phyloP scores from a whole-genome alignment of 1,140 invertebrate species.

The Cryptotermes secundus region DNA sequence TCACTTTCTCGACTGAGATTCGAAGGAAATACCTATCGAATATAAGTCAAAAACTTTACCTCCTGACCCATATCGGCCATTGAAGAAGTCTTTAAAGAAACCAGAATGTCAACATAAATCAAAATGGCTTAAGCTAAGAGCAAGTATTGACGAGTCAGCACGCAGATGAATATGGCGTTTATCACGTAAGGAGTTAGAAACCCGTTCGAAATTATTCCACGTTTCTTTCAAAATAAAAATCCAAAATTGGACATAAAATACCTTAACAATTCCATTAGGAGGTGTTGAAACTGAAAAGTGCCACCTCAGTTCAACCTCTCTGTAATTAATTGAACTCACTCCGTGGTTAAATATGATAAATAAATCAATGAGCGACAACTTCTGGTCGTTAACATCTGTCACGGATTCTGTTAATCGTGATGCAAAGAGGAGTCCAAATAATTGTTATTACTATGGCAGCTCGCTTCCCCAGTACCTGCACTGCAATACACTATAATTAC shows the following conservation, averaged over 20 bases:
- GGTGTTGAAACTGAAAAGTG: background rate
- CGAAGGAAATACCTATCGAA: too few relatives aligned
- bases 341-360: background rate
- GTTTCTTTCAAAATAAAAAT: too few relatives aligned
- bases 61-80: too few relatives aligned
- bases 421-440: background rate
- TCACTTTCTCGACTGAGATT: too few relatives aligned
- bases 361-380: conserved; percentile 5
- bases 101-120: too few relatives aligned
- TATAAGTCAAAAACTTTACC: too few relatives aligned
- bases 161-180: too few relatives aligned
- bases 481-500: background rate
- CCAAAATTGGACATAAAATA: background rate
- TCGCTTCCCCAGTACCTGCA: background rate
- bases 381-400: background rate
- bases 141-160: too few relatives aligned
- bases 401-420: conserved; percentile 1
- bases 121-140: too few relatives aligned
- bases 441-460: background rate
- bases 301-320: background rate
- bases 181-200: too few relatives aligned
- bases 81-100: too few relatives aligned
- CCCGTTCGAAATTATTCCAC: too few relatives aligned
- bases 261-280: background rate
- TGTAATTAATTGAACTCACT: background rate